Evolutionary conservation across 2,888 invertebrate species (phyloP), one percentile per base, ranked within the genome.

Genomic region (Steinernema scapterisci): DNA sequence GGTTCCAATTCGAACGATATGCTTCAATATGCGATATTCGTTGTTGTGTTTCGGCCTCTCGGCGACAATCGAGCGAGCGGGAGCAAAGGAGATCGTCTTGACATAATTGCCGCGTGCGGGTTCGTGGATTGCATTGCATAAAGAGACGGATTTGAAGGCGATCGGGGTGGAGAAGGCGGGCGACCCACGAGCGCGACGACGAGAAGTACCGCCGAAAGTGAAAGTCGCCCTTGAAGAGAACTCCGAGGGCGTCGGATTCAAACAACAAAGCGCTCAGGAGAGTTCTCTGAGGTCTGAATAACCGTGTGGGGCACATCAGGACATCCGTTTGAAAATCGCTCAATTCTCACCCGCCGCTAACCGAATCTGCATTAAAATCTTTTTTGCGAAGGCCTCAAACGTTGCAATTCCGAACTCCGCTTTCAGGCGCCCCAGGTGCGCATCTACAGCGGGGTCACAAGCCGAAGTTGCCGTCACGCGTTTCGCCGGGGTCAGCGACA

Each of bases 151-250:
- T 63, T 63, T 63, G 63, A 21, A 48, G 63, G 1, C 31, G 63
- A 25, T 27, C 31, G 63, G 31, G 25, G 48, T 48, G 48, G 48
- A 48, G 31, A 63, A 63, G 63, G 54, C 54, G 38, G 63, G 54
- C 54, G 38, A 38, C 38, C 38, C 38, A 38, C 38, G n/a, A n/a
- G n/a, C n/a, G n/a, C n/a, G n/a, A n/a, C n/a, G 54, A 21, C 16
- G 31, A 63, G 63, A 63, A 63, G 63, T 63, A 63, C 63, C 63
- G 63, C 31, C 63, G 63, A 63, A 63, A 63, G 63, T 31, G 63
- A 63, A 63, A 63, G 63, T 63, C 63, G 63, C 63, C 63, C 21
- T 54, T 54, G 23, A 54, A 54, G 54, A 48, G n/a, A 48, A 48
- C 48, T 19, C 48, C 48, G 48, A 48, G 48, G 48, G 48, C 48